A percentile compares a stretch with the other conserved stretches of the same genome.
These are phyloP conservation scores for Hoplias malabaricus DNA, from an alignment of 2,113 vertebrate species.

Conservation along the genomic window DNA sequence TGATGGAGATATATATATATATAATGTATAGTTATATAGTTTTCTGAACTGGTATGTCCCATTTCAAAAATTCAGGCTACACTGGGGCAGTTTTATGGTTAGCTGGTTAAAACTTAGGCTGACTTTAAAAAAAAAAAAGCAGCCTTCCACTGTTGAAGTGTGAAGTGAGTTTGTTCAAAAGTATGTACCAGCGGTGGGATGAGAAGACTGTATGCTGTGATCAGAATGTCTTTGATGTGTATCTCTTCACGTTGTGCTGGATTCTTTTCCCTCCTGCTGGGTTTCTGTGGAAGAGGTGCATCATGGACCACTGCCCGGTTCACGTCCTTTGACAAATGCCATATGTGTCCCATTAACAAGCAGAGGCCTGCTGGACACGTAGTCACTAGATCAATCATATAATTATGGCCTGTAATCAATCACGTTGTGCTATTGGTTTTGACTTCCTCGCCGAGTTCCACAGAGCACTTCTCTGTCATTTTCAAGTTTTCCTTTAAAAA, in stretches of 20 bases:
- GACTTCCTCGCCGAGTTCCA: neutral
- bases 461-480: conserved; percentile 6
- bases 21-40: too few relatives aligned
- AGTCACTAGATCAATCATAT: conserved; percentile 78
- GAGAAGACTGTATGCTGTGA: conserved; percentile 15
- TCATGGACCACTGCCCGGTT: conserved; percentile 4
- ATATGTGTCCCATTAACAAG: conserved; percentile 66
- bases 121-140: conserved; percentile 24
- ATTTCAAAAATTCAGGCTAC: too few relatives aligned
- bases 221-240: conserved; percentile 23
- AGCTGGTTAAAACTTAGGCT: conserved; percentile 23
- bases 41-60: too few relatives aligned
- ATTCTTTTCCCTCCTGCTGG: neutral
- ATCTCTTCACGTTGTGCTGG: neutral
- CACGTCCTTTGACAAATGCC: conserved; percentile 57
- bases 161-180: conserved; percentile 24
- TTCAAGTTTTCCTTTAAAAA: conserved; percentile 34
- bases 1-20: too few relatives aligned
- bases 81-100: neutral
- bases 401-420: conserved; percentile 75
- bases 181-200: conserved; percentile 1
- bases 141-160: neutral
- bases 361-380: conserved; percentile 53
- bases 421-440: conserved; percentile 27
- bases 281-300: conserved; percentile 3